phyloP scores from a whole-genome alignment of 2,797 vertebrate species.

The Myotis vivesi region DNA sequence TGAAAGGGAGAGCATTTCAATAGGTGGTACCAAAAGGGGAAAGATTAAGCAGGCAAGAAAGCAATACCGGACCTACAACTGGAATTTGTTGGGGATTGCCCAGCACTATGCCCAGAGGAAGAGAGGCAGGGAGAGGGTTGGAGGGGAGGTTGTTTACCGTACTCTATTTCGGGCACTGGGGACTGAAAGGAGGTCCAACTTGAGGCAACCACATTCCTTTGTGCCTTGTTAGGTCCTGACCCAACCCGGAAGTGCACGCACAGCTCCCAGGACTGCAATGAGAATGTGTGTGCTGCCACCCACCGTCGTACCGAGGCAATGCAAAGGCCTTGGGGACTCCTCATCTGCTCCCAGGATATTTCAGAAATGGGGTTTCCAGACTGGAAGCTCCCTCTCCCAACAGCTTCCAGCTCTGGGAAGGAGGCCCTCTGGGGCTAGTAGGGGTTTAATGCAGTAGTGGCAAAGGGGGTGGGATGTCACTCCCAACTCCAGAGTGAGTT shows the following conservation, averaged over 20 bases:
- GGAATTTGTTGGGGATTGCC: neutral
- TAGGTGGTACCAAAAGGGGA: neutral
- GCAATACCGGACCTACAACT: neutral
- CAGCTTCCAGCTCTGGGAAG: neutral
- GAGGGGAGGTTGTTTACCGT: neutral
- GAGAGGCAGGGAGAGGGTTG: neutral
- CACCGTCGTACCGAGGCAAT: neutral
- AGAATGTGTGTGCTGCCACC: constrained; percentile 56
- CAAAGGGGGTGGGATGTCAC: neutral
- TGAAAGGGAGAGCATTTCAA: neutral
- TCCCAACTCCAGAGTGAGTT: neutral
- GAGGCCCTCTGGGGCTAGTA: neutral
- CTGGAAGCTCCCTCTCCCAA: neutral
- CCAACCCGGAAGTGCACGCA: accelerated
- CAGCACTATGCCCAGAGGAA: neutral
- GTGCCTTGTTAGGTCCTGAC: neutral
- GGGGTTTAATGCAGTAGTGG: neutral
- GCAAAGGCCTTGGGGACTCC: neutral
- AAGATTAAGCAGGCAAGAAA: neutral
- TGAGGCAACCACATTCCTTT: neutral
- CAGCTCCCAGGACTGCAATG: neutral
- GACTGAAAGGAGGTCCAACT: neutral
- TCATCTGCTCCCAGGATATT: accelerated
- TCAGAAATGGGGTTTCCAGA: neutral
- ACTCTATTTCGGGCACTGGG: neutral